A percentile compares a stretch with the other conserved stretches of the same genome.
Evolutionary conservation across 2,888 invertebrate species (phyloP).

Genomic region (Melipona beecheii): DNA sequence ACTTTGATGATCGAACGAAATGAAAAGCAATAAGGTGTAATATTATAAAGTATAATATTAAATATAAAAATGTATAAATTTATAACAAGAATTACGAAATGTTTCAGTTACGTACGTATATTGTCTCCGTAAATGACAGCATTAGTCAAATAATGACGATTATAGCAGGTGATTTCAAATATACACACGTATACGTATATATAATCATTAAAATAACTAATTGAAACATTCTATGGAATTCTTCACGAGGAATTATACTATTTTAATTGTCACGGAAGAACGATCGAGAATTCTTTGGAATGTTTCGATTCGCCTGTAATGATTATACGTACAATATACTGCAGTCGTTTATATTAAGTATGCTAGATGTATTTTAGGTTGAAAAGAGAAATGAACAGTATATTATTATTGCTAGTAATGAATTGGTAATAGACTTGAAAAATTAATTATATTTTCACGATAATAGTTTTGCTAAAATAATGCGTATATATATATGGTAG

Average conservation of each 20-base stretch:
- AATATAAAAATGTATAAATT: constrained; percentile 17
- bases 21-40: not conserved
- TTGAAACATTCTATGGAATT: constrained; percentile 35
- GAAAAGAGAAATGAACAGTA: not conserved
- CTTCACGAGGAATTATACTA: not conserved
- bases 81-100: constrained; percentile 59
- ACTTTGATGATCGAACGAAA: not conserved
- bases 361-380: constrained; percentile 22
- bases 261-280: not conserved
- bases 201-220: constrained; percentile 43
- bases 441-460: constrained; percentile 15
- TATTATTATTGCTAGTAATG: not conserved
- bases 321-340: not conserved
- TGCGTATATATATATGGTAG: constrained; percentile 11
- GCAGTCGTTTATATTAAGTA: constrained; percentile 6
- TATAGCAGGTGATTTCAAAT: constrained; percentile 65
- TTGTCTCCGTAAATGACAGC: constrained; percentile 58
- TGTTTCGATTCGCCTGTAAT: constrained; percentile 31
- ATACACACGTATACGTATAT: constrained; percentile 11
- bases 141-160: constrained; percentile 61
- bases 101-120: constrained; percentile 66
- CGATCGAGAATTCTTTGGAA: constrained; percentile 38
- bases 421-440: constrained; percentile 12
- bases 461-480: constrained; percentile 35
- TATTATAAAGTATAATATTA: not conserved